phyloP scores from a whole-genome alignment of 2,888 invertebrate species.

The Oasisia sp. region DNA sequence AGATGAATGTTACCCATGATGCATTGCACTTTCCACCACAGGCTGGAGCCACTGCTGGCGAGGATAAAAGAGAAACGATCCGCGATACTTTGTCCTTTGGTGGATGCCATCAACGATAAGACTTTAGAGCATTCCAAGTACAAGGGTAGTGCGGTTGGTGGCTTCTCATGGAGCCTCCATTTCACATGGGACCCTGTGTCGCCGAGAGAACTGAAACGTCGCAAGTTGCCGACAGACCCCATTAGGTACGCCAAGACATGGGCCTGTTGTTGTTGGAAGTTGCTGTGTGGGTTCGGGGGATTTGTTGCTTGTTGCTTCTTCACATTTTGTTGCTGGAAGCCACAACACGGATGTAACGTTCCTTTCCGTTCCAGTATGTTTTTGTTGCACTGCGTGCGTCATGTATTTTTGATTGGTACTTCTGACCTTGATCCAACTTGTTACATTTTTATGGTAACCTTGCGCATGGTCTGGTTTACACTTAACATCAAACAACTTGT shows the following conservation, averaged over 20 bases:
- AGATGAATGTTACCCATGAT: background rate
- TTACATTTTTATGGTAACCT: background rate
- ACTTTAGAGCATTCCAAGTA: constrained; percentile 70
- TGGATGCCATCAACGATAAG: constrained; percentile 89
- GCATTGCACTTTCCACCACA: constrained; percentile 39
- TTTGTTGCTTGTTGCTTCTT: background rate
- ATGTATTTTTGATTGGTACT: background rate
- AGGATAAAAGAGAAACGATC: constrained; percentile 83
- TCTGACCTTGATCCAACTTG: background rate
- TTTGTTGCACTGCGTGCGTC: too few relatives aligned
- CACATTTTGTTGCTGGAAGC: background rate
- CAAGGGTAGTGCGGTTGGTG: constrained; percentile 61
- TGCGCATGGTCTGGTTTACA: background rate
- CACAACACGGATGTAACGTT: background rate
- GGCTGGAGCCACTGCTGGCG: constrained; percentile 87
- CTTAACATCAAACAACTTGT: too few relatives aligned
- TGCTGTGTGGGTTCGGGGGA: background rate
- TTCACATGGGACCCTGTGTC: constrained; percentile 80
- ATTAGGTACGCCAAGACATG: constrained; percentile 61
- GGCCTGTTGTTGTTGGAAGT: background rate
- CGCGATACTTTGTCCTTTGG: constrained; percentile 91
- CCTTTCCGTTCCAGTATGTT: too few relatives aligned
- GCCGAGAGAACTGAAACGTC: constrained; percentile 49
- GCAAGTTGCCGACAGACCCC: constrained; percentile 50
- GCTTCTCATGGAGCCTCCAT: constrained; percentile 76